phyloP scores from a whole-genome alignment of 2,113 vertebrate species.

The Donacobius atricapilla region DNA sequence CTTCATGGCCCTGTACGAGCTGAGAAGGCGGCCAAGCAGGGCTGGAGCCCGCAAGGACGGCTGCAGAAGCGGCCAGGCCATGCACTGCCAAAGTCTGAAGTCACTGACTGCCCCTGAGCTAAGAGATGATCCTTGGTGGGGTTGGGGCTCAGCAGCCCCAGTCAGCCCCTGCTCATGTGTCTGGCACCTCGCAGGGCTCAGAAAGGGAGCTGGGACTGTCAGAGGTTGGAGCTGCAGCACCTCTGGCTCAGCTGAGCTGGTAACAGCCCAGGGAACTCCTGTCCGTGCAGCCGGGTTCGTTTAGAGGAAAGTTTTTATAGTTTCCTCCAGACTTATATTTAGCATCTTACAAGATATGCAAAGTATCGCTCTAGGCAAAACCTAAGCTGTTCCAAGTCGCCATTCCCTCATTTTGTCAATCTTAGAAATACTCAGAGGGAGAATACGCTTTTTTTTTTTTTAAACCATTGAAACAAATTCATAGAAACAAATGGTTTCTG shows the following conservation, averaged over 20 bases:
- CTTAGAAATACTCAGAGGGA: background rate
- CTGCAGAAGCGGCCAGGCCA: background rate
- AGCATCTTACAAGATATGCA: background rate
- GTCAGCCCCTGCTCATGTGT: background rate
- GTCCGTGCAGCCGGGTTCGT: fast-evolving
- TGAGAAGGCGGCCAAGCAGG: background rate
- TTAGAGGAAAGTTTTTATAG: background rate
- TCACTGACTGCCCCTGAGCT: background rate
- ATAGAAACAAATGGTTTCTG: background rate
- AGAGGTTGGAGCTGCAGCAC: background rate
- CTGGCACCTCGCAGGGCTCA: background rate
- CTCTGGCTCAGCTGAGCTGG: fast-evolving
- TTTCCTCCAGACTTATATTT: background rate
- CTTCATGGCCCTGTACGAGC: fast-evolving
- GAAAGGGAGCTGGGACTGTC: background rate
- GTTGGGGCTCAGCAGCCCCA: background rate
- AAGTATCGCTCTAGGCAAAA: background rate
- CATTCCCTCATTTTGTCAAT: background rate
- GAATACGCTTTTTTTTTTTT: background rate
- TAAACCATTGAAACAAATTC: background rate
- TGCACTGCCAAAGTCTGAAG: background rate
- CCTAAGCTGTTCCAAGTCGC: background rate
- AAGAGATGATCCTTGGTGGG: fast-evolving
- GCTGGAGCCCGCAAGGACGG: background rate
- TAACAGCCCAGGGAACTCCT: fast-evolving